Evolutionary conservation across 2,797 vertebrate species (phyloP).

Genomic region (Pantherophis alleghaniensis): DNA sequence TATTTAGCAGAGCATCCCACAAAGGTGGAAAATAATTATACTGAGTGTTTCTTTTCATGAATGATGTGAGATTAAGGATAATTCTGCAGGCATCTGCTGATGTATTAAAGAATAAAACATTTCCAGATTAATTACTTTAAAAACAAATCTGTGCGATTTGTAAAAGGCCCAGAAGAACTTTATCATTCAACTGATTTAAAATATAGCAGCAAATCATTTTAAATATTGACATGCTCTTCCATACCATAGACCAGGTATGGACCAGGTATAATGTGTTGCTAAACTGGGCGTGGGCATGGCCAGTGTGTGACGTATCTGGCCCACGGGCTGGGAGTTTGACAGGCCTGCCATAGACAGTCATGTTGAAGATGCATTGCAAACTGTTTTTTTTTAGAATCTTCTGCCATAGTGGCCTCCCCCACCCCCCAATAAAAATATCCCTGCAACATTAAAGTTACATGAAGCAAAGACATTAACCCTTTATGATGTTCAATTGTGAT

Average conservation of each 20-base stretch:
- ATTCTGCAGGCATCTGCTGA: background rate
- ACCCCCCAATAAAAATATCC: background rate
- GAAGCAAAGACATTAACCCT: background rate
- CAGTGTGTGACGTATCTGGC: no score
- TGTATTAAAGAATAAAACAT: background rate
- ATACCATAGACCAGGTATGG: background rate
- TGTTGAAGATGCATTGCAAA: background rate
- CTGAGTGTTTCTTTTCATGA: background rate
- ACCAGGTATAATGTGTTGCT: no score
- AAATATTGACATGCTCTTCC: background rate
- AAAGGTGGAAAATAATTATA: background rate
- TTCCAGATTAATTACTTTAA: background rate
- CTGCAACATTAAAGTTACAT: background rate
- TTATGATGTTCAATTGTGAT: background rate
- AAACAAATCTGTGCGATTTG: background rate
- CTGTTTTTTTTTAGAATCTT: background rate
- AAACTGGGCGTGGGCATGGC: no score
- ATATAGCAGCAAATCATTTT: background rate
- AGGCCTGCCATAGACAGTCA: background rate
- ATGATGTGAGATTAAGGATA: background rate
- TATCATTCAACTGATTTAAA: background rate
- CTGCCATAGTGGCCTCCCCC: background rate
- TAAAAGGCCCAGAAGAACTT: background rate
- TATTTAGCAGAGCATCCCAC: background rate
- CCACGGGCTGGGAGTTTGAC: no score